phyloP scores from a whole-genome alignment of 2,888 invertebrate genomes.

The Parnassius orleans region DNA sequence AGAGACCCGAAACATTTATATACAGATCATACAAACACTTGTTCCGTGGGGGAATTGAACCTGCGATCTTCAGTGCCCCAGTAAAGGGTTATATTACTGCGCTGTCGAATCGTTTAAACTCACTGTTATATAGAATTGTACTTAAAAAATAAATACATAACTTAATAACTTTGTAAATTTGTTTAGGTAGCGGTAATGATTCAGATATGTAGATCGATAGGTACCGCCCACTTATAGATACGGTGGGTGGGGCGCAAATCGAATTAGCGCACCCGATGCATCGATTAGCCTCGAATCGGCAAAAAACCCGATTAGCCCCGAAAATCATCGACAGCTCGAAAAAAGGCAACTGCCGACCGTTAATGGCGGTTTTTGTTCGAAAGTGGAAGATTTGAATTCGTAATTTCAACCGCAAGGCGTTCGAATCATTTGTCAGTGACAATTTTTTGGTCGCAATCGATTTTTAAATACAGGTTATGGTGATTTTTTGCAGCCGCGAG shows the following conservation, averaged over 20 bases:
- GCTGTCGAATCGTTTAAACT: too few species aligned
- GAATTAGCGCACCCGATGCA: constrained; percentile 75
- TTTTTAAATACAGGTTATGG: constrained; percentile 78
- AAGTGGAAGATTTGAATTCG: constrained; percentile 79
- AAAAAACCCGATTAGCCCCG: constrained; percentile 78
- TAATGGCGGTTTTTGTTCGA: constrained; percentile 79
- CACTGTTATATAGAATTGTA: too few species aligned
- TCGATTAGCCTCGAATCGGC: constrained; percentile 75
- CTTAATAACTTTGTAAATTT: constrained; percentile 32
- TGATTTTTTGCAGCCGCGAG: constrained; percentile 40
- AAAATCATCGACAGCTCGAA: constrained; percentile 76
- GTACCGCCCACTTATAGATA: constrained; percentile 68
- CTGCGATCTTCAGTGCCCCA: too few species aligned
- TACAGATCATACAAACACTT: too few species aligned
- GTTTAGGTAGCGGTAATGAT: constrained; percentile 49
- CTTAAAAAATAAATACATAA: not conserved
- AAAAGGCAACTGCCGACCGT: constrained; percentile 73
- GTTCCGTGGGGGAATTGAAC: too few species aligned
- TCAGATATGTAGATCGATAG: constrained; percentile 67
- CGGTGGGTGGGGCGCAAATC: constrained; percentile 74
- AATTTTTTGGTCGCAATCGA: constrained; percentile 80
- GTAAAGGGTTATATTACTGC: too few species aligned
- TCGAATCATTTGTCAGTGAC: constrained; percentile 81
- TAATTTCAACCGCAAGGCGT: constrained; percentile 79
- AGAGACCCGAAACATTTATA: too few species aligned